phyloP scores from a whole-genome alignment of 2,797 vertebrate species.

The Acanthurus lineatus region DNA sequence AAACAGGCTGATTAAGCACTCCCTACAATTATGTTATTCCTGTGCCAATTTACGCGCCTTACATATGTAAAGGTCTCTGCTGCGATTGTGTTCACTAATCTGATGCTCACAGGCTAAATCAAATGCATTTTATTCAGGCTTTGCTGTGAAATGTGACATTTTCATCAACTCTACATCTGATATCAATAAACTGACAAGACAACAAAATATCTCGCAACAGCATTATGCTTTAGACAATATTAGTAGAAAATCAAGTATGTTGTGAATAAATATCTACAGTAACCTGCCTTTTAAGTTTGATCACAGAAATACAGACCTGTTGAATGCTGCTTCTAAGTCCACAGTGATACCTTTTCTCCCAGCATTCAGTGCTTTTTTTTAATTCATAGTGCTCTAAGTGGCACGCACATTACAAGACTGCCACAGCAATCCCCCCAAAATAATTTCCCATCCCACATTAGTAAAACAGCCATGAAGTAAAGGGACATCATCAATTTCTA shows the following conservation, averaged over 20 bases:
- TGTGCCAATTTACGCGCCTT: constrained; percentile 45
- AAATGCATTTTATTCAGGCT: constrained; percentile 43
- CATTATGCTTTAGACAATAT: constrained; percentile 42
- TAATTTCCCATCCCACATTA: constrained; percentile 75
- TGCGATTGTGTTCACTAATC: constrained; percentile 40
- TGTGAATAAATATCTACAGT: constrained; percentile 41
- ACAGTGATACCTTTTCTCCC: constrained; percentile 40
- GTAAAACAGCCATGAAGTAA: constrained; percentile 78
- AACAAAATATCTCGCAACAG: constrained; percentile 26
- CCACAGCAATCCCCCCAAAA: constrained; percentile 64
- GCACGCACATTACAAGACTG: constrained; percentile 67
- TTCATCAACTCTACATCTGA: constrained; percentile 53
- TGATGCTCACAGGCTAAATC: constrained; percentile 44
- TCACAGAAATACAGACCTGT: constrained; percentile 49
- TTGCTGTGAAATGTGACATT: constrained; percentile 56
- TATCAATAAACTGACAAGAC: constrained; percentile 48
- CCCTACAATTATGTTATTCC: constrained; percentile 59
- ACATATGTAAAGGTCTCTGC: constrained; percentile 56
- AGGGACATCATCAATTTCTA: constrained; percentile 78
- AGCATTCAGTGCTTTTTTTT: constrained; percentile 40
- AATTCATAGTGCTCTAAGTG: constrained; percentile 69
- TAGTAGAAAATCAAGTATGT: constrained; percentile 37
- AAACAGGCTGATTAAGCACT: constrained; percentile 63
- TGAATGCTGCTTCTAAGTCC: constrained; percentile 37
- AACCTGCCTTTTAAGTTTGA: constrained; percentile 57